Conservation (phyloP, 2,113 vertebrate species). For the Lophius piscatorius region DNA sequence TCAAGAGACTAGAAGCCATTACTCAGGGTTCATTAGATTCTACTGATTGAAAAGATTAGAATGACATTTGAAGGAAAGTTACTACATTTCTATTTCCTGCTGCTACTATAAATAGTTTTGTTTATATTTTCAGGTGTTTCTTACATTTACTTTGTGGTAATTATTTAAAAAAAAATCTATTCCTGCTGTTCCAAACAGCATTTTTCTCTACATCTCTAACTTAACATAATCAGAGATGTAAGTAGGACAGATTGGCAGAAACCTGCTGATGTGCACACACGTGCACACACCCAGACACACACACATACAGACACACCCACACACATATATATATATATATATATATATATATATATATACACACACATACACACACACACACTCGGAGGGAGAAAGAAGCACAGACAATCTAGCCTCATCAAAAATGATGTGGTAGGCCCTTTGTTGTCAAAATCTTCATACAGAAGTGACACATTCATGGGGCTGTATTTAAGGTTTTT, state of each 20-base stretch:
- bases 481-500: slow-evolving; percentile 78
- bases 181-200: slow-evolving; percentile 78
- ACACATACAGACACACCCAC: slow-evolving; percentile 32
- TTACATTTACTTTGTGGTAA: neutral
- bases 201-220: slow-evolving; percentile 39
- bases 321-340: slow-evolving; percentile 15
- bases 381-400: no score
- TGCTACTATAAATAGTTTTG: no score
- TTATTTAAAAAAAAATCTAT: slow-evolving; percentile 66
- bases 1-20: no score
- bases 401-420: slow-evolving; percentile 63
- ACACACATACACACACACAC: slow-evolving; percentile 13
- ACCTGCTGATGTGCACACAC: slow-evolving; percentile 20
- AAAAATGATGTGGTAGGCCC: slow-evolving; percentile 67
- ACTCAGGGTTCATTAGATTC: no score
- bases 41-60: no score
- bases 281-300: slow-evolving; percentile 21
- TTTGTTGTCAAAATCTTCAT: slow-evolving; percentile 80
- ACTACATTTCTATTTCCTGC: no score
- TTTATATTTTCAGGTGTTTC: neutral
- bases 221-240: slow-evolving; percentile 38
- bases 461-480: slow-evolving; percentile 78
- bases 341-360: no score
- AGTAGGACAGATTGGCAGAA: slow-evolving; percentile 58
- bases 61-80: no score